A percentile compares a stretch with the other conserved stretches of the same genome.
Evolutionary conservation across 2,797 vertebrate species (phyloP).

Genomic region (Moxostoma hubbsi): DNA sequence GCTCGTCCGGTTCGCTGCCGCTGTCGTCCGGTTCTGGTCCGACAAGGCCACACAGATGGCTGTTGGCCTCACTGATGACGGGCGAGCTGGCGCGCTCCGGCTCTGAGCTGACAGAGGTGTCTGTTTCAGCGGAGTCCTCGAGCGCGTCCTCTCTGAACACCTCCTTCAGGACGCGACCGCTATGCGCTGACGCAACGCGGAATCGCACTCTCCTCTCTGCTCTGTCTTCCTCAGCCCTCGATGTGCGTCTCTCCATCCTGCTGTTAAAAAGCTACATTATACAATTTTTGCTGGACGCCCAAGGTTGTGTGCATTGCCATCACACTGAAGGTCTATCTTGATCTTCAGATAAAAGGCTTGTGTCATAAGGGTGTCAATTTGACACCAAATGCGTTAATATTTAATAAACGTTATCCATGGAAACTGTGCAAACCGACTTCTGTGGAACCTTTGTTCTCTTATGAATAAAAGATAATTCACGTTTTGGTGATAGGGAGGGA

Average conservation of each 20-base stretch:
- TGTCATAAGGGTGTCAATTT: conserved; percentile 45
- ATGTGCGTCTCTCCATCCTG: conserved; percentile 77
- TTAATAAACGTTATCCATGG: conserved; percentile 87
- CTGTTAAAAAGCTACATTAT: conserved; percentile 31
- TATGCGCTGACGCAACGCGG: conserved; percentile 91
- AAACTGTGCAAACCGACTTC: conserved; percentile 80
- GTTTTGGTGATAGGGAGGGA: not conserved
- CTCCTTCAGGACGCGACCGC: conserved; percentile 90
- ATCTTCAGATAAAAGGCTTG: conserved; percentile 38
- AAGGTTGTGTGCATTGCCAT: conserved; percentile 17
- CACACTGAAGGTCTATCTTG: conserved; percentile 35
- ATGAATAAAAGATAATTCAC: conserved; percentile 48
- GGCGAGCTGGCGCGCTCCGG: conserved; percentile 74
- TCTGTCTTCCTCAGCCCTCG: conserved; percentile 73
- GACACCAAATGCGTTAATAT: conserved; percentile 87
- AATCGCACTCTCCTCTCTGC: conserved; percentile 87
- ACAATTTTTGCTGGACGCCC: not conserved
- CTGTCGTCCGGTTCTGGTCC: conserved; percentile 75
- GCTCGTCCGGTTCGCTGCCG: conserved; percentile 83
- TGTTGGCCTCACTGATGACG: conserved; percentile 79
- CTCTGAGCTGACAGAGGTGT: conserved; percentile 82
- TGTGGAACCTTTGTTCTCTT: not conserved
- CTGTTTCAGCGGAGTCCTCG: conserved; percentile 84
- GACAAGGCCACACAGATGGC: conserved; percentile 81
- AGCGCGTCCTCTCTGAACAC: conserved; percentile 85